A percentile compares a stretch with the other conserved stretches of the same genome.
Evolutionary conservation across 30 jellyfish, hydroid and myxozoan species (phyloP).

Genomic region (Catostylus mosaicus): DNA sequence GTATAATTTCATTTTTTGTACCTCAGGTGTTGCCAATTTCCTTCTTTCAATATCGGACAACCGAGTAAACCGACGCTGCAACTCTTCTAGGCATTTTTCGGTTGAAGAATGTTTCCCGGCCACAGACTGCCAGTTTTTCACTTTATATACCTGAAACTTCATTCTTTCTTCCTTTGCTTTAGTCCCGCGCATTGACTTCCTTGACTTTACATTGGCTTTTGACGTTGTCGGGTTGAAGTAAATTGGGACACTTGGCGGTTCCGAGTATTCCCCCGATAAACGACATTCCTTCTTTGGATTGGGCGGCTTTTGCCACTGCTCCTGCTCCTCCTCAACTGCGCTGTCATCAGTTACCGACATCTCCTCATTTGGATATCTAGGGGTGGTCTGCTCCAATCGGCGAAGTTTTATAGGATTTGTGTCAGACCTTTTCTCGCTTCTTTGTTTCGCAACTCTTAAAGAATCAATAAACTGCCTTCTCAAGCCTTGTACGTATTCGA

Average conservation of each 20-base stretch:
- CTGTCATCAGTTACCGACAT: not conserved
- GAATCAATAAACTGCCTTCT: conserved; percentile 13
- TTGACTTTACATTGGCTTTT: not conserved
- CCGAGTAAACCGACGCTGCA: too few species aligned
- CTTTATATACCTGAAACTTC: conserved; percentile 5
- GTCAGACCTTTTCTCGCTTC: not conserved
- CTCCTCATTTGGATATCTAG: conserved; percentile 16
- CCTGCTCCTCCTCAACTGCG: conserved; percentile 7
- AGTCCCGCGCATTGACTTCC: not conserved
- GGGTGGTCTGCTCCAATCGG: conserved; percentile 3
- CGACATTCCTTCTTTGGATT: not conserved
- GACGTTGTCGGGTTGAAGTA: not conserved
- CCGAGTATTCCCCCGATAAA: conserved; percentile 7
- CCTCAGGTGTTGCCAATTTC: too few species aligned
- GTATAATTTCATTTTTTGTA: too few species aligned
- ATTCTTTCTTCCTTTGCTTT: not conserved
- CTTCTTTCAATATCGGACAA: too few species aligned
- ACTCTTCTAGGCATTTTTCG: too few species aligned
- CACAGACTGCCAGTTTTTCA: not conserved
- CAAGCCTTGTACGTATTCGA: conserved; percentile 2
- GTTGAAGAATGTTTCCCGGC: too few species aligned
- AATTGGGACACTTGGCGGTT: conserved; percentile 6
- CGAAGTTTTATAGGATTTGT: not conserved
- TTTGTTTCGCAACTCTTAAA: not conserved
- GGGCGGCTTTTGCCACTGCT: conserved; percentile 13